Evolutionary conservation across 1,140 invertebrate genomes (phyloP), one percentile per base, ranked within the genome.

Genomic region (Lepidurus apus): DNA sequence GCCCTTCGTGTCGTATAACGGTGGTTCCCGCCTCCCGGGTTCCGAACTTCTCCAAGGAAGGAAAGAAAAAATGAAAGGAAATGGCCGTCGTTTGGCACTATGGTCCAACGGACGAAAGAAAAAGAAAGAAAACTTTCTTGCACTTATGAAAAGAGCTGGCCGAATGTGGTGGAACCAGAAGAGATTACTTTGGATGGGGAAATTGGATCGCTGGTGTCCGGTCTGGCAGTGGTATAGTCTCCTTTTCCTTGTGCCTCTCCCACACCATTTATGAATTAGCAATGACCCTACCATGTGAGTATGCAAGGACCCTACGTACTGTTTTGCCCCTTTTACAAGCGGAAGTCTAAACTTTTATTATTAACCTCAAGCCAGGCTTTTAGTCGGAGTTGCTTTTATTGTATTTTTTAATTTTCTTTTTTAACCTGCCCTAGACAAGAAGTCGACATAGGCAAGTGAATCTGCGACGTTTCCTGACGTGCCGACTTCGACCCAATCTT

Each of bases 1-100:
- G 53, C 53, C 53, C 53, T 65, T 65, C 9, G 53, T 65, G 53
- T 65, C 53, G 17, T 21, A 13, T 65, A 65, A 65, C 53, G 53
- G 53, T 65, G 53, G 53, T 65, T 65, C 17, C 13, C 53, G 53
- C 21, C 13, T 17, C 17, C 17, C 17, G 45, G 10, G 45, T 47
- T 10, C 53, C 53, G 53, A 65, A 65, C 8, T 65, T 65, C 21
- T 17, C 13, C 8, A 65, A 65, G 53, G 53, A 65, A 65, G 53
- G 53, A 65, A 65, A 65, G 3, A 65, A 9, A 65, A 65, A 65
- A n/a, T 65, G 6, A 65, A 21, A 65, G 53, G 53, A 65, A 65
- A 65, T 65, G 17, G 21, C 5, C 17, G 13, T n/a, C 6, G 13
- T n/a, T 7, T 21, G 53, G 53, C 9, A 7, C 6, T 9, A 34